Evolutionary conservation across 2,888 invertebrate genomes (phyloP), one percentile per base, ranked within the genome.

Genomic region (Cheilosia soror): DNA sequence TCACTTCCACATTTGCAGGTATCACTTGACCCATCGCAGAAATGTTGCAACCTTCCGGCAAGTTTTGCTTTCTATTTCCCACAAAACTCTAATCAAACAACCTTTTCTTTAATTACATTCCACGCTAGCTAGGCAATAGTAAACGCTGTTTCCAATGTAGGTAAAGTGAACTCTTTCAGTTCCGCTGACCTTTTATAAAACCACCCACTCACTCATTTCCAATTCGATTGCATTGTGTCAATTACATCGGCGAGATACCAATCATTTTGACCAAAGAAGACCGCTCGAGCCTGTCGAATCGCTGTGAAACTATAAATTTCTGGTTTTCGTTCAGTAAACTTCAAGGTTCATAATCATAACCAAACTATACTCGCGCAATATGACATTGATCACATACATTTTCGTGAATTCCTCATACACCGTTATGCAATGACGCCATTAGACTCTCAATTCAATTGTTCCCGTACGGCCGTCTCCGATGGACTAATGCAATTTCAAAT

Each of bases 401-500:
- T 57, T 49, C 37, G 25, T 31, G 37, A 58, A 51, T 51, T 65
- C 58, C 31, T 42, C 25, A 40, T 51, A 51, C 53, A 62, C 79
- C 58, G 42, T 72, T 79, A 60, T 72, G 79, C 72, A 79, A 79
- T 29, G 51, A 53, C 51, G 49, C 33, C 57, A 71, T 71, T 72
- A 72, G 66, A 53, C 11, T 31, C 51, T 33, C 42, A 60, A 60
- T 79, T 72, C 65, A 79, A 66, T 72, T 79, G 58, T 72, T 33
- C 5, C 58, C 55, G 5, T 11, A 29, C 37, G 11, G 37, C 33
- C 33, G 37, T 49, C 40, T 69, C 47, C 62, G 29, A 63, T 58
- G 78, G 72, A 72, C 65, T 42, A 72, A 71, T 65, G 57, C 78
- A 65, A 72, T 79, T 58, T 79, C 31, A 63, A 40, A 68, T 51